Evolutionary conservation across 2,888 invertebrate species (phyloP).

Genomic region (Apomyelois bistriatella): DNA sequence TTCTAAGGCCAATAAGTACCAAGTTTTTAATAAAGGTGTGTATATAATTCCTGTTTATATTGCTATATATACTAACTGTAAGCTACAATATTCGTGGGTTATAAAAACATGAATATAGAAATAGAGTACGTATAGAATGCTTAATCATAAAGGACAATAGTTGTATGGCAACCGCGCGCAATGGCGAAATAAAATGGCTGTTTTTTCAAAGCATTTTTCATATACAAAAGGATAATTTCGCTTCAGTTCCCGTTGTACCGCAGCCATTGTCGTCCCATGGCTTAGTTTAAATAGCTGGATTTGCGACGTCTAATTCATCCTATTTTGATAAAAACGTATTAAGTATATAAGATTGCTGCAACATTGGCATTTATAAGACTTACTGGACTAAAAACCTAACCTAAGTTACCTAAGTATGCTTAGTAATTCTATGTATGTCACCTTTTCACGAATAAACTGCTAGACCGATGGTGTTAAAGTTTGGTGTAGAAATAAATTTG

Average conservation of each 20-base stretch:
- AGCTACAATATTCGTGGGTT: not conserved
- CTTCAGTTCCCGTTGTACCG: conserved; percentile 50
- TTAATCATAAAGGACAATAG: conserved; percentile 28
- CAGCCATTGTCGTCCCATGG: conserved; percentile 36
- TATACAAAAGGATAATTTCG: conserved; percentile 62
- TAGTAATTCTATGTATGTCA: too few species aligned
- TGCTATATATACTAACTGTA: too few species aligned
- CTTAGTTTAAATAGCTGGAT: conserved; percentile 41
- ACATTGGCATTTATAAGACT: too few species aligned
- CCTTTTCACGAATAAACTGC: too few species aligned
- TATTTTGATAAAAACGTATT: not conserved
- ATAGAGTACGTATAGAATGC: conserved; percentile 13
- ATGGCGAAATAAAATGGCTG: conserved; percentile 41
- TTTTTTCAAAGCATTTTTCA: conserved; percentile 53
- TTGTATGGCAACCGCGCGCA: conserved; percentile 23
- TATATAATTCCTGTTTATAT: too few species aligned
- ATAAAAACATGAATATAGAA: not conserved
- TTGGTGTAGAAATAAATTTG: too few species aligned
- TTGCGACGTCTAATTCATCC: conserved; percentile 23
- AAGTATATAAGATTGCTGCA: too few species aligned
- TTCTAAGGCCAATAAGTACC: too few species aligned
- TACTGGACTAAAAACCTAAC: too few species aligned
- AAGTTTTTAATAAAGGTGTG: too few species aligned
- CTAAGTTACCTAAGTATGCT: too few species aligned
- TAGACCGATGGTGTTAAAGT: too few species aligned